phyloP scores from a whole-genome alignment of 2,888 invertebrate species.

The Herminia tarsipennalis region DNA sequence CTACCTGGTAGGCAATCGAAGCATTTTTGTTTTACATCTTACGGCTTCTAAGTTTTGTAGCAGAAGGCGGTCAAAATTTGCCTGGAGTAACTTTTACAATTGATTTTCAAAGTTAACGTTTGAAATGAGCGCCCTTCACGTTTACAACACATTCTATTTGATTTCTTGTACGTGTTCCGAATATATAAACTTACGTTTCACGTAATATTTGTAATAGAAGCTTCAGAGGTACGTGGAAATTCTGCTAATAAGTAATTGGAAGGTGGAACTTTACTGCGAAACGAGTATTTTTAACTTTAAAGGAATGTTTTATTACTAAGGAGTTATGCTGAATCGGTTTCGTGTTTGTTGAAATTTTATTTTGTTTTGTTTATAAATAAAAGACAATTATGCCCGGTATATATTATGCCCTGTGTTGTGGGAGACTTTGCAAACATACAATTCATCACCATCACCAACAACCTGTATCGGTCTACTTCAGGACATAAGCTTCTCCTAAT shows the following conservation, averaged over 20 bases:
- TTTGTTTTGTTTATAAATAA: too few species aligned
- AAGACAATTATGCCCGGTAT: too few species aligned
- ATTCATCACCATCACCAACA: too few species aligned
- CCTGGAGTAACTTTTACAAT: slow-evolving; percentile 29
- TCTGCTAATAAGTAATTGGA: slow-evolving; percentile 33
- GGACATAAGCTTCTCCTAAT: too few species aligned
- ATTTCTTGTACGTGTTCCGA: slow-evolving; percentile 41
- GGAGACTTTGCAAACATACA: too few species aligned
- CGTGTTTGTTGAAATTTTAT: slow-evolving; percentile 11
- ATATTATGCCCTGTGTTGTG: too few species aligned
- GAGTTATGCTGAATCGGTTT: slow-evolving; percentile 13
- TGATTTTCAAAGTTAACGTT: slow-evolving; percentile 35
- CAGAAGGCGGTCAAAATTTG: slow-evolving; percentile 21
- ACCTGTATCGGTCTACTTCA: too few species aligned
- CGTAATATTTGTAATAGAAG: slow-evolving; percentile 31
- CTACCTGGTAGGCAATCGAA: slow-evolving; percentile 21
- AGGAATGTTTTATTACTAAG: slow-evolving; percentile 28
- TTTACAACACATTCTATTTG: slow-evolving; percentile 41
- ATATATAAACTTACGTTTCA: slow-evolving; percentile 26
- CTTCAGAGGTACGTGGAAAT: slow-evolving; percentile 27
- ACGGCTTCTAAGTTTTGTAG: slow-evolving; percentile 11
- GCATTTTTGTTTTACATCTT: slow-evolving; percentile 24
- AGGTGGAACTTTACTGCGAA: slow-evolving; percentile 26
- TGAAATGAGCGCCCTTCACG: slow-evolving; percentile 30
- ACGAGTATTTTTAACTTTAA: slow-evolving; percentile 24